Evolutionary conservation across 1,140 invertebrate species (phyloP).

Genomic region (Papilio helenus): DNA sequence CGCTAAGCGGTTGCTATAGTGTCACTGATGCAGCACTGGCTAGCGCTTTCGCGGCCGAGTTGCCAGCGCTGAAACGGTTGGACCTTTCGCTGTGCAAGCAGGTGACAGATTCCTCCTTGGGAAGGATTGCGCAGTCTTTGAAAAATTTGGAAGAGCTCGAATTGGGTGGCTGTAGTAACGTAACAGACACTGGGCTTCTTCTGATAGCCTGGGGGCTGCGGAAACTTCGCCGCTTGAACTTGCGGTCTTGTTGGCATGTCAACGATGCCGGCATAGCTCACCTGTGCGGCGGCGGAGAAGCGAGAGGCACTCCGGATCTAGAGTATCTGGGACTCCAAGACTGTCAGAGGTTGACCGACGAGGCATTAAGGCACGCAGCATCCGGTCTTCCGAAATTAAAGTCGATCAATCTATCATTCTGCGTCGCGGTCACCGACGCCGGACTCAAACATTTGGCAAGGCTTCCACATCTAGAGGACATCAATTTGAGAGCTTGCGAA

Average conservation of each 20-base stretch:
- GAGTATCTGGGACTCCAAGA: conserved; percentile 96
- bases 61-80: conserved; percentile 89
- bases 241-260: conserved; percentile 96
- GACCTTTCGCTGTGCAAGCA: conserved; percentile 97
- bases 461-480: conserved; percentile 91
- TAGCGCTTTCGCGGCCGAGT: conserved; percentile 90
- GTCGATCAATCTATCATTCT: conserved; percentile 96
- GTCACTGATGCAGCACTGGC: conserved; percentile 92
- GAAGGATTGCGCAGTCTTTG: conserved; percentile 92
- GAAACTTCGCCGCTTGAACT: conserved; percentile 91
- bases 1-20: conserved; percentile 96
- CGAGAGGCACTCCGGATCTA: conserved; percentile 88
- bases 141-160: conserved; percentile 94
- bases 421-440: conserved; percentile 95
- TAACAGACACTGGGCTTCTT: conserved; percentile 93
- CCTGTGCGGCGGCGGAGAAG: conserved; percentile 89
- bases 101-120: conserved; percentile 93
- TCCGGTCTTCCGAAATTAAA: conserved; percentile 89
- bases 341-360: conserved; percentile 96
- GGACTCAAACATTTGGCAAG: conserved; percentile 94
- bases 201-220: conserved; percentile 93
- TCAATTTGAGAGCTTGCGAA: conserved; percentile 97
- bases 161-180: conserved; percentile 94
- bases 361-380: conserved; percentile 92
- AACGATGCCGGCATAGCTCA: conserved; percentile 95